Base-by-base conservation (phyloP, 2,113 vertebrate species). In the Cephalopterus ornatus region DNA sequence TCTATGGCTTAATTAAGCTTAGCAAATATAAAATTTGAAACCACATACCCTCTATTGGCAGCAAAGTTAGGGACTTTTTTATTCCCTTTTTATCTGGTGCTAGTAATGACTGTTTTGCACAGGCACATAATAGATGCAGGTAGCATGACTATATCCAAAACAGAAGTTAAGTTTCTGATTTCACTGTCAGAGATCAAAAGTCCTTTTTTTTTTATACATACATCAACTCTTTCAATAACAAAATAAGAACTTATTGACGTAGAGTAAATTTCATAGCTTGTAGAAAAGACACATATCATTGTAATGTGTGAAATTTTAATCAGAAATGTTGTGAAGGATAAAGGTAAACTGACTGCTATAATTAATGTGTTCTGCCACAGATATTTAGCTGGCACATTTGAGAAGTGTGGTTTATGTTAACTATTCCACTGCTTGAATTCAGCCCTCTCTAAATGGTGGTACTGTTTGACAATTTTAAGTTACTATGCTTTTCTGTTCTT, bases 1-100 rank as follows among this genome's bases (percentile, higher is more conserved):
- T 99, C 98, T 99, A 99, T 99, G 98, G 99, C 98, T 99, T 99
- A 99, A 99, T 99, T 99, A 99, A 99, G 98, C 98, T 99, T 98
- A 98, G 98, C 98, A 99, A 99, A 99, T 99, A 99, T 98, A 99
- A 99, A 99, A 99, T 99, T 98, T 99, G 98, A 99, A 98, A 98
- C 97, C 98, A 98, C 98, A 98, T 98, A 95, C 67, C 56, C 93
- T 94, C 93, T 91, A 98, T 99, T 98, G 98, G 98, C 97, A 98
- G 98, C 97, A 97, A 98, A 99, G 97, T 98, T 98, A 97, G 97
- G 95, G 98, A 98, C 98, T 98, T 98, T 98, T 98, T 98, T 97
- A 47, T 82, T 98, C 97, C 91, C 94, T 95, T 98, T 98, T 98
- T 98, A 98, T 98, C 97, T 97, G 97, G 94, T 96, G 97, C 93